A percentile compares a stretch with the other conserved stretches of the same genome.
These are phyloP conservation scores for Ranitomeya variabilis DNA, from an alignment of 2,113 vertebrate species.

Conservation along the genomic window DNA sequence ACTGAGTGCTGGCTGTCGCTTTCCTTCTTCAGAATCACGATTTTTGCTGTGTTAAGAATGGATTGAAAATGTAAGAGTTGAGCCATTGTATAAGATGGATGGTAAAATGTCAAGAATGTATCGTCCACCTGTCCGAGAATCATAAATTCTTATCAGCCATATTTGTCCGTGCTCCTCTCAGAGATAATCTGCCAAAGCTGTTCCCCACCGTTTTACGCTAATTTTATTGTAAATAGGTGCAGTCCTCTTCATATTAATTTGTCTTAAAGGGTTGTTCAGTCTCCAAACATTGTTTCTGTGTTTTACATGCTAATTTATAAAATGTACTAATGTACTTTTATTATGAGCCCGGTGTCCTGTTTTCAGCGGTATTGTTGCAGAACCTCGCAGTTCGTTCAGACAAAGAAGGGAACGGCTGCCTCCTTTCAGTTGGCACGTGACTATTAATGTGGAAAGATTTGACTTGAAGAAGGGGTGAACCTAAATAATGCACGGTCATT, in stretches of 20 bases:
- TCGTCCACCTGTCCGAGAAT: not conserved
- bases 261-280: too few relatives aligned
- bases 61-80: not conserved
- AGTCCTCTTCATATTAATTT: not conserved
- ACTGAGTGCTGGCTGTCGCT: not conserved
- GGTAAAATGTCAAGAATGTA: not conserved
- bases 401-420: too few relatives aligned
- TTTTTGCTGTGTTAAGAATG: not conserved
- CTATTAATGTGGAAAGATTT: too few relatives aligned
- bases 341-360: too few relatives aligned
- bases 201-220: not conserved
- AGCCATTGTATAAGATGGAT: not conserved
- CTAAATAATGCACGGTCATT: too few relatives aligned
- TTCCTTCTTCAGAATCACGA: slow-evolving; percentile 13
- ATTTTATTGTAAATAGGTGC: not conserved
- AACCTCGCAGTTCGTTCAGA: too few relatives aligned
- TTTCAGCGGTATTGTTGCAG: too few relatives aligned
- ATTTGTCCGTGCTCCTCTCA: not conserved
- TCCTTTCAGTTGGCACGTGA: too few relatives aligned
- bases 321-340: too few relatives aligned
- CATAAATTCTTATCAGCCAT: not conserved
- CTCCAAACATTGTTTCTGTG: too few relatives aligned
- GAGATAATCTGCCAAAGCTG: not conserved
- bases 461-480: too few relatives aligned
- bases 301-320: too few relatives aligned